Conservation (phyloP, 2,113 vertebrate species). For the Arothron firmamentum region DNA sequence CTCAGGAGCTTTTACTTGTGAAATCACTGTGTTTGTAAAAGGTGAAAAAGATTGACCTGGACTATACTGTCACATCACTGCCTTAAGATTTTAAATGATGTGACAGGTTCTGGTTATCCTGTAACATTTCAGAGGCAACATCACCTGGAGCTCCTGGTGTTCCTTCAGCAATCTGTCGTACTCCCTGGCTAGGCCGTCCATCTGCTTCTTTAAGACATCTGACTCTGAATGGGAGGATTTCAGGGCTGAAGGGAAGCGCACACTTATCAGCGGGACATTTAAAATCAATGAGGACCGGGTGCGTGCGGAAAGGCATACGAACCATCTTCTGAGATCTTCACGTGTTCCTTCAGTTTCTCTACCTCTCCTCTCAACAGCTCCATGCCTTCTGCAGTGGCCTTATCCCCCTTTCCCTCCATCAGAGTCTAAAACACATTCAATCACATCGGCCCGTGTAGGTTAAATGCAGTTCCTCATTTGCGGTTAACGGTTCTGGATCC, state of each 20-base stretch:
- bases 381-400: slow-evolving; percentile 58
- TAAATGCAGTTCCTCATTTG: background rate
- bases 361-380: slow-evolving; percentile 78
- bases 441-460: background rate
- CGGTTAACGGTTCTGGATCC: too few relatives aligned
- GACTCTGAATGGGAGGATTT: slow-evolving; percentile 77
- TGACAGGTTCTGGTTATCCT: background rate
- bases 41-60: too few relatives aligned
- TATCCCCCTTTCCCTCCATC: slow-evolving; percentile 61
- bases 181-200: slow-evolving; percentile 80
- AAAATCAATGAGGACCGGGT: background rate
- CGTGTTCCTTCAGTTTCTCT: slow-evolving; percentile 75
- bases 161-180: slow-evolving; percentile 84
- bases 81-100: background rate
- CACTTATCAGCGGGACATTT: too few relatives aligned
- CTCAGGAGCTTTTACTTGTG: too few relatives aligned
- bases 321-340: slow-evolving; percentile 79
- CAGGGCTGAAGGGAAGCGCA: slow-evolving; percentile 75
- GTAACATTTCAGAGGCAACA: background rate
- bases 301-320: slow-evolving; percentile 10
- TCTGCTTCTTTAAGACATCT: slow-evolving; percentile 77
- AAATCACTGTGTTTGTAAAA: too few relatives aligned
- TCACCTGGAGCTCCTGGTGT: slow-evolving; percentile 84
- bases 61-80: background rate
- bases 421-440: slow-evolving; percentile 71